Evolutionary conservation across 1,140 invertebrate genomes (phyloP), one percentile per base, ranked within the genome.

Genomic region (Oryctes rhinoceros): DNA sequence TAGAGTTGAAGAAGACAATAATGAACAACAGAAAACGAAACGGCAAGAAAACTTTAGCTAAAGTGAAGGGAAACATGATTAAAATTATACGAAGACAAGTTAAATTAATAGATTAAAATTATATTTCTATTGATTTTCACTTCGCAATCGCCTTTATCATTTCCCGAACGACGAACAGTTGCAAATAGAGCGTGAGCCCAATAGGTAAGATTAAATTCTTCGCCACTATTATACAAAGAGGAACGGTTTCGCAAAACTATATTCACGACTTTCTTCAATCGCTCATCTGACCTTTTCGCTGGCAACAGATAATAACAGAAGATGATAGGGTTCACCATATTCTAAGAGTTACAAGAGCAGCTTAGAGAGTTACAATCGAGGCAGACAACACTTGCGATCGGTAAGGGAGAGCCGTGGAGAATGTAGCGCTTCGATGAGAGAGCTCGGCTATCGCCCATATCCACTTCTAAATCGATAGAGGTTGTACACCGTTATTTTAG

Each of bases 301-400:
- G 24, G 65, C 65, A 71, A 71, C 65, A 18, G 20, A 24, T 71
- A 71, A 71, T 71, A 71, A 15, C 65, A 30, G 65, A 71, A 71
- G 65, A 71, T 71, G 65, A 71, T 71, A 71, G 65, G 37, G 65
- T 71, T 71, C 20, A 37, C 65, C 20, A 71, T 15, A 71, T 71
- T 24, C 65, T 37, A 37, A 71, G 65, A 71, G 24, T 2, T 71
- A 71, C 35, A 71, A 71, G 35, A 71, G 65, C 65, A 13, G 65
- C 24, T 10, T 30, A 71, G 20, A 71, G 24, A 71, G 65, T 71
- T 24, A 71, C 35, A 24, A 71, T 71, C 24, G 65, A 37, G 24
- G 24, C 20, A 9, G 24, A 15, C 24, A 35, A 15, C 24, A 35
- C 37, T 30, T 71, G 65, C 65, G 37, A 71, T 35, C 65, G n/a